Base-by-base conservation (phyloP, 2,888 invertebrate genomes). In the Epirrhoe alternata region DNA sequence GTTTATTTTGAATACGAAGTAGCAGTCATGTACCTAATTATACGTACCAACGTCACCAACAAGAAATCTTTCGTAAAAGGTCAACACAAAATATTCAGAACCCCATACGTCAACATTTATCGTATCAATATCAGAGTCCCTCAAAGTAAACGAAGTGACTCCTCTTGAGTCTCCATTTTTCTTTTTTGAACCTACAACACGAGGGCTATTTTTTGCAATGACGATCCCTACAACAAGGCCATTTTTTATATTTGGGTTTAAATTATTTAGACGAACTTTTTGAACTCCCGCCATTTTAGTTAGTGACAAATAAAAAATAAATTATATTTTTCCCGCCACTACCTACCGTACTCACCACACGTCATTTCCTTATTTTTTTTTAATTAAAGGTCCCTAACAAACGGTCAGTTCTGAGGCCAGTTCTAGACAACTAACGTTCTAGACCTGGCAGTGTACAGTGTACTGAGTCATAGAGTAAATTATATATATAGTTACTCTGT, bases 21-120 rank as follows among this genome's bases (percentile, higher is more conserved):
- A 14, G n/a, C n/a, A 5, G 12, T 42, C 12, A 42, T 1, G 5
- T 45, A n/a, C 66, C 17, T 47, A 51, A 49, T 10, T 31, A 42
- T 61, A 70, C 90, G 85, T 89, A 96, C 96, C 96, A 62, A 96
- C 94, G 84, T 96, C 96, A 24, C 97, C 96, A 5, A 96, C 94
- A 55, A 95, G 94, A 83, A 95, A 96, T 75, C 93, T 94, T 68
- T 94, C 93, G 75, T 95, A 94, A 72, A 96, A 94, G 62, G 94
- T 94, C 49, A 94, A 90, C 17, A 97, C 90, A 77, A 93, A 95
- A 71, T 95, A 94, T 64, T 94, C 93, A 5, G 94, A 92, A 3
- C 97, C 97, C 97, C 97, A 97, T 69, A 95, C 95, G 68, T 96
- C 96, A 14, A 95, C 95, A 82, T 97, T 97, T 54, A 97, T 96